Base-by-base conservation (phyloP, 1,140 invertebrate genomes). In the Mya arenaria region DNA sequence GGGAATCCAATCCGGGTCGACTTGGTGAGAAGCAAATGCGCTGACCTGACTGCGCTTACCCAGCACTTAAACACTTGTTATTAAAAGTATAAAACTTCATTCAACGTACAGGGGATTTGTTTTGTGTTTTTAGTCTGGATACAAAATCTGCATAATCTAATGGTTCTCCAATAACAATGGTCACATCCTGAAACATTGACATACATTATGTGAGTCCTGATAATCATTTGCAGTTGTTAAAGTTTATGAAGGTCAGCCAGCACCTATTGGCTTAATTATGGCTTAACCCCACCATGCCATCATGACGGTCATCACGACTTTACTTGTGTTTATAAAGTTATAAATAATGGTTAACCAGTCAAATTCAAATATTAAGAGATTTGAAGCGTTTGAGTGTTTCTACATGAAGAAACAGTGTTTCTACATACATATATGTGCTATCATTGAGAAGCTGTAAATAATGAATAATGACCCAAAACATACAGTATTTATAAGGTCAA, bases 121-220 rank as follows among this genome's bases (percentile, higher is more conserved):
- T 44, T 36, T 28, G 44, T 55, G 48, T 56, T 32, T 58, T n/a
- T 25, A 72, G 25, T 34, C 10, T 55, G 48, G n/a, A 23, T 8
- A 72, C 36, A 62, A 62, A 34, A 62, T 75, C 72, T 1, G 55
- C 41, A 41, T 62, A 75, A 41, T 75, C 58, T 62, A 62, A 23
- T 39, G 56, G 56, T 36, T 75, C 72, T 28, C 58, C 72, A 3
- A 75, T 36, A 10, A 62, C 25, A 19, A 62, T 63, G 6, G 58
- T 60, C 28, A 75, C 55, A 75, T 39, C 30, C 58, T 75, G 55
- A 58, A 75, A 72, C 17, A 37, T 37, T 10, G 23, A 63, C n/a
- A 48, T 48, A 13, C 44, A n/a, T 13, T 48, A 13, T 48, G n/a
- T 13, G n/a, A 13, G 10, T 48, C 10, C 10, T 48, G 10, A 23